Evolutionary conservation across 2,113 vertebrate species (phyloP), one percentile per base, ranked within the genome.

Genomic region (Glareola pratincola): DNA sequence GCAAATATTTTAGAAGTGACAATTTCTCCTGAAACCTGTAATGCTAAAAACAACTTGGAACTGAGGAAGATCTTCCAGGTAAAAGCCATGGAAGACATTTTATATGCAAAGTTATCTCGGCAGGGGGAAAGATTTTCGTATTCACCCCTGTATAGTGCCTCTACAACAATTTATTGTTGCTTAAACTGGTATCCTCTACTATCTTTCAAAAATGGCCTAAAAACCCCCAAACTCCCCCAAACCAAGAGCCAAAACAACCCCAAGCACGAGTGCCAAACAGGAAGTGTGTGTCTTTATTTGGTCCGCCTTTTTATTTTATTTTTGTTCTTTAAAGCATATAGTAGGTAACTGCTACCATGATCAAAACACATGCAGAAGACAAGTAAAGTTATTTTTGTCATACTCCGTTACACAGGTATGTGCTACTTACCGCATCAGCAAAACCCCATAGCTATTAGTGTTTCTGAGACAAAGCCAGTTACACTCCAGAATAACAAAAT

Each of bases 381-480:
- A 82, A 82, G 47, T 14, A 32, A n/a, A 57, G 23, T 64, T 72
- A 43, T 69, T 82, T 66, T 29, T 82, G 66, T 41, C 69, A 56
- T 48, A 36, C 30, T 88, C 48, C 60, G 0, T 71, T 48, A 66
- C 8, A 76, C 63, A 93, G 43, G 68, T 77, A 27, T 30, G 60
- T 43, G 43, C 67, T 90, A 94, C 94, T 94, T 88, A 93, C 82
- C 90, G 12, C 3, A 2, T 71, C 85, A 90, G 92, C 88, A 88
- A 90, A 82, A 41, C 2, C 5, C 20, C 48, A 6, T 9, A 79
- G 62, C 85, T 85, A 48, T 39, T 72, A 85, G 82, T 91, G 90
- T 89, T 69, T 92, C 68, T 89, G 86, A 94, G 83, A 94, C 95
- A 95, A 90, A 85, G 75, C 86, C 95, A 87, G 56, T 75, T 81